Conservation (phyloP, 2,888 invertebrate species). For the Caenorhabditis sp. region DNA sequence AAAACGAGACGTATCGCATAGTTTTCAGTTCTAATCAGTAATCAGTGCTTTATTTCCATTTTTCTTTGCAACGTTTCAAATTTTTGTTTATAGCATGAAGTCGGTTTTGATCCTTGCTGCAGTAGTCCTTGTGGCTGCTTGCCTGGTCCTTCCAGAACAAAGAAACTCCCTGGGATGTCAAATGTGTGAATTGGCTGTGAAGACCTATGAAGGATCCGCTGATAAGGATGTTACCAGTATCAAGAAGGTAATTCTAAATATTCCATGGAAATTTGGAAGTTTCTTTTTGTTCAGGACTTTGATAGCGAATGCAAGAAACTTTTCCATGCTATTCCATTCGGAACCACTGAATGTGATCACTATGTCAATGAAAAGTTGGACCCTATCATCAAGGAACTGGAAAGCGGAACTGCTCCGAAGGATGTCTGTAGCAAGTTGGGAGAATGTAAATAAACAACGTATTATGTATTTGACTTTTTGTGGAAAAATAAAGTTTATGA, state of each 20-base stretch:
- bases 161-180: slow-evolving; percentile 62
- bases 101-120: slow-evolving; percentile 45
- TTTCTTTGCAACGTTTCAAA: too few relatives aligned
- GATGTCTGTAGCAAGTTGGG: slow-evolving; percentile 69
- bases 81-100: slow-evolving; percentile 33
- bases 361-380: slow-evolving; percentile 67
- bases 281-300: slow-evolving; percentile 55
- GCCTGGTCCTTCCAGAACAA: slow-evolving; percentile 50
- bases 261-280: background rate
- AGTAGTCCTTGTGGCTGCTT: slow-evolving; percentile 50
- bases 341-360: slow-evolving; percentile 59
- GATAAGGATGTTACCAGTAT: slow-evolving; percentile 64
- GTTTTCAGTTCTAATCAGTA: slow-evolving; percentile 11
- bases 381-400: slow-evolving; percentile 70
- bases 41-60: background rate
- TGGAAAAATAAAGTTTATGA: too few relatives aligned
- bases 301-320: slow-evolving; percentile 67
- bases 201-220: slow-evolving; percentile 59
- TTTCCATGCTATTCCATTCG: slow-evolving; percentile 66
- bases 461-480: background rate
- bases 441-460: slow-evolving; percentile 36
- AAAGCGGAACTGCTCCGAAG: slow-evolving; percentile 71
- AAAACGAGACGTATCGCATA: slow-evolving; percentile 22
- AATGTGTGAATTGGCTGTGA: slow-evolving; percentile 69
- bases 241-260: slow-evolving; percentile 54